Evolutionary conservation across 2,113 vertebrate species (phyloP), one percentile per base, ranked within the genome.

Genomic region (Phylloscopus trochiloides): DNA sequence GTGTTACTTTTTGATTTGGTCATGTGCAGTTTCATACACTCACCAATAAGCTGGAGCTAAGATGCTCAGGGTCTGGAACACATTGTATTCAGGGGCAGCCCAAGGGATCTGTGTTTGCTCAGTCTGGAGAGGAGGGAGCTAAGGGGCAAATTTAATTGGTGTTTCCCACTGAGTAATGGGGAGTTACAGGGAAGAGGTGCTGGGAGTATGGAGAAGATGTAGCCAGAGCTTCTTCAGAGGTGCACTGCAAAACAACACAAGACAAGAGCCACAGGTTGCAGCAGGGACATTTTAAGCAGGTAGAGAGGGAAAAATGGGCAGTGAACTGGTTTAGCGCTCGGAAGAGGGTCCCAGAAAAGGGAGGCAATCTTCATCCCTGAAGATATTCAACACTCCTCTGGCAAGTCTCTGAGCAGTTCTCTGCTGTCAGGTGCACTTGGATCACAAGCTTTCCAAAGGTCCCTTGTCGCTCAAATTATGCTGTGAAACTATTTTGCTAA

Each of bases 251-350:
- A 79, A 66, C 22, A 16, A 20, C 16, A 5, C 3, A 6, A 67
- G 17, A 24, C 18, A 38, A 52, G 70, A 72, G 21, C 31, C 54
- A 36, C 0, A 0, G 38, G n/a, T 31, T 79, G 25, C 29, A 70
- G 50, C 58, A 66, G 11, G 12, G 47, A 21, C 7, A 24, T 58
- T 76, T 65, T 50, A 62, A 65, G 9, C n/a, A 42, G 10, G 9
- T 58, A 24, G 9, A 59, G 72, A 55, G 10, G 7, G 16, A 3
- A 1, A 68, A 74, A 68, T 9, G 8, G 15, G 7, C 31, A 65
- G 16, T 40, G 34, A 91, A 86, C 43, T 59, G 19, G 6, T 91
- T 89, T 63, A 81, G 13, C 24, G 17, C 31, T 48, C 21, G 14
- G 38, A 72, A 76, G 52, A 79, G 20, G 5, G 21, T 65, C 36